Conservation (phyloP, 1,140 invertebrate species). For the Ganaspis sp. region DNA sequence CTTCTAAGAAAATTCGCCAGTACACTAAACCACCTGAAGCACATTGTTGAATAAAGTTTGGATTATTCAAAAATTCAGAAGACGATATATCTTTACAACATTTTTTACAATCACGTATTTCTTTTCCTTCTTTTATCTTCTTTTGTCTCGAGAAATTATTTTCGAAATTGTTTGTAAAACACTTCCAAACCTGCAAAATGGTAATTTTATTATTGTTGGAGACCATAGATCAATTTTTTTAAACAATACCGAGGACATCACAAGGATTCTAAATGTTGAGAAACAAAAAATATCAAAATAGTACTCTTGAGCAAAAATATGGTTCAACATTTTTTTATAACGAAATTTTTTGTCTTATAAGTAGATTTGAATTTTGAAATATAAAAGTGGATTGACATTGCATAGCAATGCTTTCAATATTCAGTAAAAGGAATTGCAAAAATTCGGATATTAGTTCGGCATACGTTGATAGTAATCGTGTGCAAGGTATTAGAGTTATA, state of each 20-base stretch:
- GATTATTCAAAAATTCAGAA: not conserved
- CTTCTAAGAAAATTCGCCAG: not conserved
- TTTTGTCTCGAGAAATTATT: too few relatives aligned
- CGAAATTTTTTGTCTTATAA: not conserved
- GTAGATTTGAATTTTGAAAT: not conserved
- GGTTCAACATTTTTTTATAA: too few relatives aligned
- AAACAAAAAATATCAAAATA: too few relatives aligned
- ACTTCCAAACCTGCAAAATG: too few relatives aligned
- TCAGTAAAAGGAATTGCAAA: slow-evolving; percentile 44
- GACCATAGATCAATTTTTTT: too few relatives aligned
- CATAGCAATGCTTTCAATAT: slow-evolving; percentile 58
- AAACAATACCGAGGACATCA: too few relatives aligned
- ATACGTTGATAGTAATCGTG: slow-evolving; percentile 64
- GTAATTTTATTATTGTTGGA: too few relatives aligned
- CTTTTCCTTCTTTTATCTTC: not conserved
- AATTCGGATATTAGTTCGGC: slow-evolving; percentile 69
- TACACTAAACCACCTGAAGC: not conserved
- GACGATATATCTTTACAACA: not conserved
- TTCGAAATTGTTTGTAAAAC: too few relatives aligned
- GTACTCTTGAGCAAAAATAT: too few relatives aligned
- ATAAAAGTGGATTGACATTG: not conserved
- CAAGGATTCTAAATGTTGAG: too few relatives aligned
- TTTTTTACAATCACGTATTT: not conserved
- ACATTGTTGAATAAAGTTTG: not conserved
- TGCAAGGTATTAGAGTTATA: slow-evolving; percentile 49